Evolutionary conservation across 2,888 invertebrate species (phyloP).

Genomic region (Tenodera sinensis): DNA sequence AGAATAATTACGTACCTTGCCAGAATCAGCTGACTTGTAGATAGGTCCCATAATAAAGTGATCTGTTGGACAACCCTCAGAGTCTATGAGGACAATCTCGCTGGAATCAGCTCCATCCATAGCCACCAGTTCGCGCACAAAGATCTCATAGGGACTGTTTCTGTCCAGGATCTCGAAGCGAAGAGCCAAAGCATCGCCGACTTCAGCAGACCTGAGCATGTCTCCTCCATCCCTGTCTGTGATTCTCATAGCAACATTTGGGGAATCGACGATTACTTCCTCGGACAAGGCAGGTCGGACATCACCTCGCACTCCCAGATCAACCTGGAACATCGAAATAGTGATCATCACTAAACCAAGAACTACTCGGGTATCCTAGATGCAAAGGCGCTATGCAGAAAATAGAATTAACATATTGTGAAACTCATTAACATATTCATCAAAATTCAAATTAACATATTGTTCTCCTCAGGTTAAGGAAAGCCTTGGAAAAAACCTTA

Average conservation of each 20-base stretch:
- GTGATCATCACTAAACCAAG: background rate
- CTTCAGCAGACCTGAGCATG: constrained; percentile 82
- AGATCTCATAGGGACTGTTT: constrained; percentile 92
- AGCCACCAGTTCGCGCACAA: constrained; percentile 89
- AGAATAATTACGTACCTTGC: constrained; percentile 59
- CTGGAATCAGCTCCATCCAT: constrained; percentile 92
- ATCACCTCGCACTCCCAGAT: constrained; percentile 84
- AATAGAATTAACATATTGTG: too few relatives aligned
- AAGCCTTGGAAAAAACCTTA: too few relatives aligned
- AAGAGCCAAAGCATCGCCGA: constrained; percentile 86
- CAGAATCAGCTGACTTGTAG: constrained; percentile 73
- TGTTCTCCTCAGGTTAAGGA: too few relatives aligned
- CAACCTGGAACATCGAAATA: constrained; percentile 39
- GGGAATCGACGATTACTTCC: constrained; percentile 89
- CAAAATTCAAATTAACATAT: too few relatives aligned
- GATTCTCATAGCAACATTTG: constrained; percentile 91
- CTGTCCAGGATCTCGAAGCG: constrained; percentile 90
- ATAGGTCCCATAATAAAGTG: constrained; percentile 92
- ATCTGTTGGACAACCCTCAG: constrained; percentile 89
- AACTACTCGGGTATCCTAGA: too few relatives aligned
- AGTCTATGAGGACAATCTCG: constrained; percentile 88
- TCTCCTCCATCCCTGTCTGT: constrained; percentile 80
- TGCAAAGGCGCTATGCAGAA: too few relatives aligned
- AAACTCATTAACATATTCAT: too few relatives aligned
- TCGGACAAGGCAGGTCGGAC: constrained; percentile 82